Evolutionary conservation across 2,888 invertebrate species (phyloP).

Genomic region (Oscheius onirici): DNA sequence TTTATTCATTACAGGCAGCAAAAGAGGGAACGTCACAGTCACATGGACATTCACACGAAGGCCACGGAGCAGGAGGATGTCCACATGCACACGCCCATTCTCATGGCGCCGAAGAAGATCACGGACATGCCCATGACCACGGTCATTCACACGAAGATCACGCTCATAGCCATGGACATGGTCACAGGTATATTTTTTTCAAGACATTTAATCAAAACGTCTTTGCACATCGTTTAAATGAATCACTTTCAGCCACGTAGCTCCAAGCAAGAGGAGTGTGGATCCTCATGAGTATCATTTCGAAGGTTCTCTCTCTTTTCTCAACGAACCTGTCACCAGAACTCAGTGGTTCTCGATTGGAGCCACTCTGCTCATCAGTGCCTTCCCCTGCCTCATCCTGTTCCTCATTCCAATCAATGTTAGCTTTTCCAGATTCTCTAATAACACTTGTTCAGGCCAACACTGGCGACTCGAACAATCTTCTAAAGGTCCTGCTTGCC

Average conservation of each 20-base stretch:
- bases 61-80: conserved; percentile 47
- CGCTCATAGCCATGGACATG: conserved; percentile 51
- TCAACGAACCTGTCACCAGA: conserved; percentile 63
- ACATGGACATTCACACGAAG: conserved; percentile 36
- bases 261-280: conserved; percentile 17
- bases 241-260: conserved; percentile 20
- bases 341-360: conserved; percentile 70
- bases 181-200: conserved; percentile 38
- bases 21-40: neutral
- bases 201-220: neutral
- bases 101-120: conserved; percentile 29
- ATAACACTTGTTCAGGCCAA: conserved; percentile 52
- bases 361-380: conserved; percentile 91
- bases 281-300: conserved; percentile 9
- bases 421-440: neutral
- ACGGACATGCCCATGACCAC: conserved; percentile 44
- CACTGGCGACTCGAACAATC: conserved; percentile 60
- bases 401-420: conserved; percentile 89
- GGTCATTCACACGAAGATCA: conserved; percentile 47
- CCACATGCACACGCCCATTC: conserved; percentile 39
- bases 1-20: too few species aligned
- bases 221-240: neutral
- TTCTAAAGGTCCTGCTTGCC: conserved; percentile 78
- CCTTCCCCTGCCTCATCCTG: conserved; percentile 90
- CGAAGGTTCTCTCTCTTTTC: conserved; percentile 50